Percentiles rank a stretch among this genome's conserved stretches.
Conservation (phyloP, 2,888 invertebrate species). For the Tetragnatha montana region DNA sequence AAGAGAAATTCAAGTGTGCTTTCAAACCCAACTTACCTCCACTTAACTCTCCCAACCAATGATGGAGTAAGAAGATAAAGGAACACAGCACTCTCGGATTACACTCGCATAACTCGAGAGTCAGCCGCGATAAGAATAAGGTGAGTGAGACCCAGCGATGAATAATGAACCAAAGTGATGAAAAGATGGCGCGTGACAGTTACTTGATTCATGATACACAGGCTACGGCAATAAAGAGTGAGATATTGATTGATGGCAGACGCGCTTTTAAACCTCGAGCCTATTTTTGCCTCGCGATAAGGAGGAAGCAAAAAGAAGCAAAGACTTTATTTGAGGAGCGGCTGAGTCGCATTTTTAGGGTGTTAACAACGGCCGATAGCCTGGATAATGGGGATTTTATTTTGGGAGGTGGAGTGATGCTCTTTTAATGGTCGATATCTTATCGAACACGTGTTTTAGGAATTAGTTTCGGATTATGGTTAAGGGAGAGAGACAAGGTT, state of each 20-base stretch:
- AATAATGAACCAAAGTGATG: slow-evolving; percentile 51
- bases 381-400: not conserved
- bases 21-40: not conserved
- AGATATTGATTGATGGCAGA: slow-evolving; percentile 42
- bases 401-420: not conserved
- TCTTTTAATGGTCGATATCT: not conserved
- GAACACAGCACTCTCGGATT: slow-evolving; percentile 23
- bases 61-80: slow-evolving; percentile 37
- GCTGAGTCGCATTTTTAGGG: not conserved
- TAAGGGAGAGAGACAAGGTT: not conserved
- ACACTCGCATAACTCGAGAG: not conserved
- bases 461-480: not conserved
- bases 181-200: slow-evolving; percentile 50
- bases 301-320: not conserved
- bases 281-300: not conserved
- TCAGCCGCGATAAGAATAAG: slow-evolving; percentile 16
- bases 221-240: slow-evolving; percentile 15
- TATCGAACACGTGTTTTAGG: not conserved
- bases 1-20: slow-evolving; percentile 22
- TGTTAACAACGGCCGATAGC: not conserved
- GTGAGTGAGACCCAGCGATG: slow-evolving; percentile 10
- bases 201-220: slow-evolving; percentile 46
- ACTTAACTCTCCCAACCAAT: slow-evolving; percentile 6
- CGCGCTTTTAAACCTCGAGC: not conserved
- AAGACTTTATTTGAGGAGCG: not conserved